Base-by-base conservation (phyloP, 1,140 invertebrate species). In the Formica selysi region DNA sequence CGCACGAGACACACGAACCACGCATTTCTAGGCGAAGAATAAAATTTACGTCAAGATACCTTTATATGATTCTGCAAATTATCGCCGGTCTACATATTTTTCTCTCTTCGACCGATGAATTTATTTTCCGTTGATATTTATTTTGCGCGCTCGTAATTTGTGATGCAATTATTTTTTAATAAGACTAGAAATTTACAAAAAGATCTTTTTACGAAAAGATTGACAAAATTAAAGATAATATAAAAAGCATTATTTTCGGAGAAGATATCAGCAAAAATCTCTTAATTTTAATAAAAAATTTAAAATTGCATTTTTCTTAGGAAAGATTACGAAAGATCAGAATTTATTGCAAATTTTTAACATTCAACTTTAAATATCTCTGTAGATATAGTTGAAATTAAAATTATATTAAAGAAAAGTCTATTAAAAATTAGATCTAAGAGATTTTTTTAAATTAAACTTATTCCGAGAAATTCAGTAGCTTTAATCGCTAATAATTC, bases 1-100 rank as follows among this genome's bases (percentile, higher is more conserved):
- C 38, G 59, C 51, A 36, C 13, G 51, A n/a, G 61, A 80, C 76
- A 48, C 41, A 44, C 44, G 36, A 61, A 13, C 26, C 57, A 16
- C 79, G 79, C 70, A 57, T 71, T 80, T 71, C 78, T 41, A 6
- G 38, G 54, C 32, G 7, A 83, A 74, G 41, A 73, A 74, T 74
- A 61, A 83, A 74, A 74, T 73, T 38, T 38, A 61, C 38, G 38
- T 73, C 54, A 83, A 62, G 13, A 41, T 22, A n/a, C n/a, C 41
- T 22, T 71, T 59, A 41, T 41, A 41, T 71, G 65, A 70, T 70
- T 32, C 44, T 2, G 16, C 65, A 32, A 68, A 32, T 26, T 70
- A 80, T 54, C 13, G 32, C 13, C n/a, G 36, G 7, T 62, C 32
- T 29, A 57, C 32, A 29, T 41, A 44, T 62, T 70, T 68, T 70